These are phyloP conservation scores for Sinohyriopsis cumingii DNA, from an alignment of 2,888 invertebrate genomes.

Conservation along the genomic window DNA sequence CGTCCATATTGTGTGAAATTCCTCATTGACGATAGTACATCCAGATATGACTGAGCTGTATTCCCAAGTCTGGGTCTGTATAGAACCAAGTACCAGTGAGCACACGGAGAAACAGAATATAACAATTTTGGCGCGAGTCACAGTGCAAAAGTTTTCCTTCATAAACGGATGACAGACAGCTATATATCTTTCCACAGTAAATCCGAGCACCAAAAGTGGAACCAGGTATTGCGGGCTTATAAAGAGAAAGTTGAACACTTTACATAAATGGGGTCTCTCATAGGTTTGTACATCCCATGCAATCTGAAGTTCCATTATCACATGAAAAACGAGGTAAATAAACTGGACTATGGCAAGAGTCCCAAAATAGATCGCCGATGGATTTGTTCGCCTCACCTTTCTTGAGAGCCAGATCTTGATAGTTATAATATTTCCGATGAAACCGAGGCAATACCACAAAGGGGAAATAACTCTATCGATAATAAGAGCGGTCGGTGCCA, in stretches of 20 bases:
- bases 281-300: constrained; percentile 66
- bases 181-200: constrained; percentile 70
- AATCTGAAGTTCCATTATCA: constrained; percentile 63
- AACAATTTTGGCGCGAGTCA: constrained; percentile 59
- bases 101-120: constrained; percentile 48
- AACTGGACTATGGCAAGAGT: constrained; percentile 66
- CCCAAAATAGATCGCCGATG: constrained; percentile 70
- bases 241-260: constrained; percentile 61
- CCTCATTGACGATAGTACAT: constrained; percentile 50
- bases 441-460: constrained; percentile 67
- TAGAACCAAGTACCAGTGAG: constrained; percentile 47
- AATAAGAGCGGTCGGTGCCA: constrained; percentile 51
- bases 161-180: constrained; percentile 67
- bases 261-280: constrained; percentile 53
- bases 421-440: constrained; percentile 65
- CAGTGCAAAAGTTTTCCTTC: constrained; percentile 67
- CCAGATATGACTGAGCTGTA: constrained; percentile 45
- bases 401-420: constrained; percentile 66
- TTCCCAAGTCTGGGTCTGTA: constrained; percentile 67
- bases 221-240: constrained; percentile 66
- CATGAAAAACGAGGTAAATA: constrained; percentile 62
- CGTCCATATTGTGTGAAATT: constrained; percentile 63
- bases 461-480: constrained; percentile 67
- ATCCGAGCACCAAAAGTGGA: constrained; percentile 68
- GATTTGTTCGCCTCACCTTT: constrained; percentile 67